Base-by-base conservation (phyloP, 2,113 vertebrate genomes). In the Nettapus auritus region DNA sequence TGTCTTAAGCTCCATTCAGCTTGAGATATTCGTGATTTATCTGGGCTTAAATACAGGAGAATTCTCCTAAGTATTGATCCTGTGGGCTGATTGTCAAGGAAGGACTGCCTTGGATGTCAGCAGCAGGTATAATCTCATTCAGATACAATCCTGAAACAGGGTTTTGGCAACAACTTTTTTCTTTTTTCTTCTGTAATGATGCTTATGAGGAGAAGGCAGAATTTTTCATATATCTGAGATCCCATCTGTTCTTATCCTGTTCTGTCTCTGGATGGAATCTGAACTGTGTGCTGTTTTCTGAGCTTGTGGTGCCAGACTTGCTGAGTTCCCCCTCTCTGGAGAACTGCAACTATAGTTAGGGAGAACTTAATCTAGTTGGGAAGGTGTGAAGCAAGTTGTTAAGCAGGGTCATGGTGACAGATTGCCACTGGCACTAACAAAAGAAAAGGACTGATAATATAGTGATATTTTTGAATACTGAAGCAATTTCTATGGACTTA, bases 371-470 rank as follows among this genome's bases (percentile, higher is more conserved):
- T 59, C 38, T 80, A 34, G 16, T 79, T 83, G 55, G 76, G 75
- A 80, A 92, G 63, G 94, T 90, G 93, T 91, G 85, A 93, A 96
- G 56, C 91, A 91, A 94, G 55, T 95, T 92, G 31, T 50, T 67
- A 53, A 73, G 50, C 68, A 93, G 70, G 40, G 64, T 70, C 25
- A 5, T 29, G 60, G 80, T 93, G 59, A 94, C 85, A 36, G 29
- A 23, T 96, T 86, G 46, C 85, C 48, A 15, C 71, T 50, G 38
- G 16, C 80, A 91, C 94, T 95, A 96, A 94, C 80, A 91, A 94
- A 95, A 89, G 82, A 60, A 70, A 82, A 89, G 60, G 66, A 59
- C 82, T 78, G 91, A 86, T 93, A 88, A 91, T 88, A 82, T 91
- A 42, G 55, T 74, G 31, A 19, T 90, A 76, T 15, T 88, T 92